Evolutionary conservation across 2,797 vertebrate genomes (phyloP), one percentile per base, ranked within the genome.

Genomic region (Aphelocoma californica): DNA sequence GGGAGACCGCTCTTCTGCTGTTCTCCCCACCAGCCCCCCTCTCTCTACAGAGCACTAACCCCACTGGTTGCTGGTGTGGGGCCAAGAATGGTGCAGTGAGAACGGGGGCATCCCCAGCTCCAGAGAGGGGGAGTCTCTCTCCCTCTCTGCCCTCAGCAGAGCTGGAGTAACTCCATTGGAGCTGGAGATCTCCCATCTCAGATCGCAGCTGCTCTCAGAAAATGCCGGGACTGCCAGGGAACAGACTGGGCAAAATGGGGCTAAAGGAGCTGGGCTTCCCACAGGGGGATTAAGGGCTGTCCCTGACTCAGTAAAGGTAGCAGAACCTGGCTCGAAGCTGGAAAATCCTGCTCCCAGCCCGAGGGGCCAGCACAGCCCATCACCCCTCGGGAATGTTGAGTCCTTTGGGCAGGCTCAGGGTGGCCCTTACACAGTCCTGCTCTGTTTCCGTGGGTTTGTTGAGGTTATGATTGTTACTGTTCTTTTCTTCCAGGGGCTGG

Each of bases 211-310:
- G 60, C 81, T 56, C 60, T 34, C 65, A 57, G 78, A 61, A 86
- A 70, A 73, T 16, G 8, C 56, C 10, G 5, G 32, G 36, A 8
- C 53, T 58, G 54, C 31, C 3, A 4, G n/a, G n/a, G 44, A 47
- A 38, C 18, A n/a, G 38, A 24, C 0, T 5, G 45, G 81, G 31
- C 47, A 66, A 65, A 78, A 72, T 7, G 5, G 40, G 65, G 31
- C 31, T 47, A 47, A 90, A 42, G 1, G 1, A 45, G 36, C 38
- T 18, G 29, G 10, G 58, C 16, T 58, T 57, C 25, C 77, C 32
- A 3, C 2, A 5, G 66, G 1, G 29, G 17, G 11, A 7, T 16
- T 15, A 2, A 45, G 24, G 56, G 21, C 6, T 0, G 34, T 31
- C 44, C 25, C 28, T 9, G 26, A 19, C 24, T 64, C 50, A 12